Evolutionary conservation across 2,888 invertebrate genomes (phyloP).

Genomic region (Timandra comae): DNA sequence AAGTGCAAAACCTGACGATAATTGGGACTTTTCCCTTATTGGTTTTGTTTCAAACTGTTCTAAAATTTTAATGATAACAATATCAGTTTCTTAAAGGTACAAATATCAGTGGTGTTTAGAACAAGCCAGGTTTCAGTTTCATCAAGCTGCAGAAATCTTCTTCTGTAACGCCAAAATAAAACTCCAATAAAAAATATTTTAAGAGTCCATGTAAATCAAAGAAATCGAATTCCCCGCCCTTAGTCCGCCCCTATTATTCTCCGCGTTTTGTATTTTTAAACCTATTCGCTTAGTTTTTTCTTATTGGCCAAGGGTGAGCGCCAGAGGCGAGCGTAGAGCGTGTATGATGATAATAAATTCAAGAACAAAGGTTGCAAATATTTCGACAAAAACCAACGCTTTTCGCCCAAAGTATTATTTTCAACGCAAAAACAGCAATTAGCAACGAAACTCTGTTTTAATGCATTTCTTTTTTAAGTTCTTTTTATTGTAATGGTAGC

Average conservation of each 20-base stretch:
- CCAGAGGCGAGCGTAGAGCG: conserved; percentile 9
- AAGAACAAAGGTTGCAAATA: conserved; percentile 36
- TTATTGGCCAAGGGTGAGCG: conserved; percentile 23
- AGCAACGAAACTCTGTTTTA: conserved; percentile 34
- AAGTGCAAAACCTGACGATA: too few species aligned
- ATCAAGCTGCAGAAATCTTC: too few species aligned
- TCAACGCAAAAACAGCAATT: conserved; percentile 36
- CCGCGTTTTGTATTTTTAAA: conserved; percentile 23
- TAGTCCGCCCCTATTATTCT: background rate
- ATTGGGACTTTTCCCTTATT: too few species aligned
- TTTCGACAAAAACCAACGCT: conserved; percentile 35
- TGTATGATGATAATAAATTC: conserved; percentile 43
- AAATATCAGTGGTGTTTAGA: too few species aligned
- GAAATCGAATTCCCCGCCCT: too few species aligned
- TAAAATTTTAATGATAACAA: too few species aligned
- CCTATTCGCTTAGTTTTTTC: conserved; percentile 36
- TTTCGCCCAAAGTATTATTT: conserved; percentile 36
- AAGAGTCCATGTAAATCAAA: too few species aligned
- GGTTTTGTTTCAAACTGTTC: too few species aligned
- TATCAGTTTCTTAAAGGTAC: too few species aligned
- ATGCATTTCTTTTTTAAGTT: conserved; percentile 22
- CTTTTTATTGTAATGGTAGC: conserved; percentile 11
- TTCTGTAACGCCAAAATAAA: too few species aligned
- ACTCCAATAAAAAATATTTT: too few species aligned
- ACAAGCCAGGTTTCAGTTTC: too few species aligned